Conservation (phyloP, 2,113 vertebrate species). For the Myrmecophaga tridactyla region DNA sequence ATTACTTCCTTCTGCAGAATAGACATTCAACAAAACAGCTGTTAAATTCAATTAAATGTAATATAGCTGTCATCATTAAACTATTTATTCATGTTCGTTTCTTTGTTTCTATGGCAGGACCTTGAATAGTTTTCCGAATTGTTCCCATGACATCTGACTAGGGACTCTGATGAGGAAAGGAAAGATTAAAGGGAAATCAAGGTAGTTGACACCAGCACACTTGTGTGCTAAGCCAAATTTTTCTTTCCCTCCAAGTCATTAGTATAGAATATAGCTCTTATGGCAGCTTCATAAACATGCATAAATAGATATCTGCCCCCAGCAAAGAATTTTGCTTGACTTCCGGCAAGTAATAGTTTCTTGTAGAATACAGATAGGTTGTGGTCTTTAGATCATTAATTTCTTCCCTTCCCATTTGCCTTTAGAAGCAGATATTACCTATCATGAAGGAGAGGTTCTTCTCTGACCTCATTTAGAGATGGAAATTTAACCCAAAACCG, state of each 20-base stretch:
- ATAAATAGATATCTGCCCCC: not conserved
- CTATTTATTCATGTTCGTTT: not conserved
- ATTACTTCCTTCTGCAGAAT: not conserved
- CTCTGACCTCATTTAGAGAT: slow-evolving; percentile 65
- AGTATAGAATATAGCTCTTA: not conserved
- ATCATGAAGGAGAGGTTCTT: not conserved
- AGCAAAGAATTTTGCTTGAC: not conserved
- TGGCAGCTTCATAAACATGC: not conserved
- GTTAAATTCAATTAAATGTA: slow-evolving; percentile 4
- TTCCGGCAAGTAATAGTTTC: not conserved
- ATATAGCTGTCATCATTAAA: not conserved
- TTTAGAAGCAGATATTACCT: not conserved
- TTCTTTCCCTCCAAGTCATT: not conserved
- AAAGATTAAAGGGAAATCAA: slow-evolving; percentile 27
- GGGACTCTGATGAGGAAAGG: not conserved
- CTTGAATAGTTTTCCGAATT: not conserved
- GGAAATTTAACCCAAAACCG: slow-evolving; percentile 70
- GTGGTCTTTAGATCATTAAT: not conserved
- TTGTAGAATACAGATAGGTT: not conserved
- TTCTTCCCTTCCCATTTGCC: slow-evolving; percentile 45
- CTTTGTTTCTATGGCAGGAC: not conserved
- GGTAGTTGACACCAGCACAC: not conserved
- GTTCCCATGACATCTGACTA: not conserved
- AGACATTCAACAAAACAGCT: not conserved
- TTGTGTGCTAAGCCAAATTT: not conserved